Evolutionary conservation across 1,140 invertebrate species (phyloP), one percentile per base, ranked within the genome.

Genomic region (Tenebrio molitor): DNA sequence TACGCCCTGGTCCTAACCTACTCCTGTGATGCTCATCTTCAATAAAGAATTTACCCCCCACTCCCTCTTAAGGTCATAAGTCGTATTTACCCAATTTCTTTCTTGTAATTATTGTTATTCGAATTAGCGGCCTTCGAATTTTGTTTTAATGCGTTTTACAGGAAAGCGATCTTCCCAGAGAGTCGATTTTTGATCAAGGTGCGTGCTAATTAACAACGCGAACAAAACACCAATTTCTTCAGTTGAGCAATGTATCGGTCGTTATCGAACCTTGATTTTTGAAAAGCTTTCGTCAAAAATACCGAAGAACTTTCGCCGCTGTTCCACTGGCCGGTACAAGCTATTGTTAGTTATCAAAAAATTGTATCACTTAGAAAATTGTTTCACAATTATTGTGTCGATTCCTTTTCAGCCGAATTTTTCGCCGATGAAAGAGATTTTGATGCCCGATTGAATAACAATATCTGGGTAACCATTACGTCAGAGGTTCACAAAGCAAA

Each of bases 31-130:
- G 42, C 39, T 66, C 64, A 44, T 69, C 42, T 39, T 69, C 44
- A 69, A 69, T 58, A 53, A 58, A 50, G 36, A 53, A 69, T 34
- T 69, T 69, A 34, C 71, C 63, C 25, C 62, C 62, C 71, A 65
- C 41, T 50, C 21, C 21, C 34, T 29, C 25, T 62, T 64, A 42
- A 71, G 29, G 46, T 63, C 44, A 62, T 66, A 71, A 71, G 53
- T 71, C 58, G 42, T 64, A 71, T 46, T 71, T 71, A 71, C 69
- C 69, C 23, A 71, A 71, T 71, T 71, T 71, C 53, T 64, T 64
- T 66, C 64, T 42, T 42, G 25, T 39, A 42, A 66, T 34, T 66
- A 12, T 66, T 25, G 25, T 66, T 46, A 23, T 12, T 42, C 15
- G 50, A 58, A 50, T 19, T 50, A 50, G 14, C 44, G 7, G n/a